Evolutionary conservation across 1,140 invertebrate genomes (phyloP), one percentile per base, ranked within the genome.

Genomic region (Aphelenchoides fujianensis): DNA sequence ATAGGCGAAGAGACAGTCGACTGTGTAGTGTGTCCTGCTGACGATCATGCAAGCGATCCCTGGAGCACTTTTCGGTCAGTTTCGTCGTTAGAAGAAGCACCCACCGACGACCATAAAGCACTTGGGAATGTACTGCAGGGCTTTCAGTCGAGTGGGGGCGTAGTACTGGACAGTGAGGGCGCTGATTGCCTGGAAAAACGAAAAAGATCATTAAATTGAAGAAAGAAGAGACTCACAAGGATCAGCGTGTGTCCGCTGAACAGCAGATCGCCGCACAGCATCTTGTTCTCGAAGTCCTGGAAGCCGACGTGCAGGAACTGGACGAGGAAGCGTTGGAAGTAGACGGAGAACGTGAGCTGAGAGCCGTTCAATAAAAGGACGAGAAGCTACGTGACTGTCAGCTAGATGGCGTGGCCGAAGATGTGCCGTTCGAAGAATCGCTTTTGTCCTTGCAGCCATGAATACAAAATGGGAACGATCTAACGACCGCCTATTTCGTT

Each of bases 231-330:
- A 55, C 16, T 67, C 2, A 81, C 73, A 80, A 83, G 82, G 34
- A 84, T 72, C 7, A 83, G 67, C 0, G 82, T 84, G 57, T 83
- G 82, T 19, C 82, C 82, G 32, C 73, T 77, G 69, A 81, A 83
- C 2, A 83, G 70, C 7, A 84, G 55, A 68, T 83, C 82, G 0
- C 82, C 82, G 36, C 82, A 83, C 2, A 83, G 72, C 82, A 82
- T 83, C 54, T 76, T 75, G 0, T 74, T 70, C 48, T 76, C 69
- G 34, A 63, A 71, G 68, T 83, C 73, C 73, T 80, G 41, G 23
- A 77, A 70, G 53, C 75, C 75, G 55, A 77, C 63, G 59, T 78
- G 75, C 9, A 78, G 16, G 7, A 69, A 73, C 52, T 77, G 75
- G 19, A 73, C 76, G 41, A 77, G 41, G 16, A 76, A 34, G 2